These are phyloP conservation scores for Keiferia lycopersicella DNA, from an alignment of 2,888 invertebrate species.

Conservation along the genomic window DNA sequence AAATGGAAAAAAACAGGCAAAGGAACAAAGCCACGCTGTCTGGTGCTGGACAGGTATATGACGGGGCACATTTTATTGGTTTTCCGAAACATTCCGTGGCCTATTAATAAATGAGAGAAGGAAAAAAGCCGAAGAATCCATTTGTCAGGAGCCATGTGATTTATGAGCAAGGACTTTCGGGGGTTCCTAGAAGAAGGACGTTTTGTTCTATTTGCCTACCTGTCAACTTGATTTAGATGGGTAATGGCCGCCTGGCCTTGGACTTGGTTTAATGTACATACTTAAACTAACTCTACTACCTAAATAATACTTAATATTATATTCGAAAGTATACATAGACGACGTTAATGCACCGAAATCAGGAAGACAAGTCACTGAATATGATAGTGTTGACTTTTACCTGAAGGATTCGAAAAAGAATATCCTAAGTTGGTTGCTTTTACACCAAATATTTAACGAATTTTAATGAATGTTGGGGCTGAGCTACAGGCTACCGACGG, in stretches of 20 bases:
- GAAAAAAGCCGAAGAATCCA: constrained; percentile 78
- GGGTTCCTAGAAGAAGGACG: constrained; percentile 75
- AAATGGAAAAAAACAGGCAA: constrained; percentile 45
- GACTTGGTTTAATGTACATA: constrained; percentile 30
- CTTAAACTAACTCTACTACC: neutral
- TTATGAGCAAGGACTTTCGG: constrained; percentile 75
- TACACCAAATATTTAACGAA: no score
- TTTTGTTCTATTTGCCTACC: constrained; percentile 81
- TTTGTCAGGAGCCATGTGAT: constrained; percentile 78
- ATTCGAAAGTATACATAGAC: no score
- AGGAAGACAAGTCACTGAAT: no score
- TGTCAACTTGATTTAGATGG: constrained; percentile 78
- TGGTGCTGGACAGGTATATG: constrained; percentile 79
- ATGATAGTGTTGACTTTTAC: no score
- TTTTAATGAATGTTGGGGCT: no score
- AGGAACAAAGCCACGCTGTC: constrained; percentile 79
- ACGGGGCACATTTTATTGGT: constrained; percentile 81
- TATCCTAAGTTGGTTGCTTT: no score
- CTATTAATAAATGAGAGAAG: constrained; percentile 80
- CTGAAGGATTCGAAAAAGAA: no score
- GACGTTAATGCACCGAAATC: no score
- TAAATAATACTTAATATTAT: no score
- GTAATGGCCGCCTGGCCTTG: constrained; percentile 45
- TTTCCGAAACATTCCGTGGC: constrained; percentile 79
- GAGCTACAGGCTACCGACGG: no score